These are phyloP conservation scores for Clitarchus hookeri DNA, from an alignment of 2,888 invertebrate species.

Conservation along the genomic window DNA sequence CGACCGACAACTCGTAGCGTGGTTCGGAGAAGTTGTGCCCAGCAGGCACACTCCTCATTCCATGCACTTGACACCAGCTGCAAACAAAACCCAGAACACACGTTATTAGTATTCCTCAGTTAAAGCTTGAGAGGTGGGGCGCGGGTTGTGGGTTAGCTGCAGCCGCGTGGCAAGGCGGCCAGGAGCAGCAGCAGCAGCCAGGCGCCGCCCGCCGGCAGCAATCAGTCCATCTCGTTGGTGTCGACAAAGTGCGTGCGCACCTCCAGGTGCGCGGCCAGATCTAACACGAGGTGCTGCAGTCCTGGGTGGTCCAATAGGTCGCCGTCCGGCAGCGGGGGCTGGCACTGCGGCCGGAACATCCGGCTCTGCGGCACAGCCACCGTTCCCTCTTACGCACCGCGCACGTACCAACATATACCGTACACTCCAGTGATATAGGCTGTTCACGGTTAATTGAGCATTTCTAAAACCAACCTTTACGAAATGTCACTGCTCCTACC, in stretches of 20 bases:
- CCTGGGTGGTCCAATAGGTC: slow-evolving; percentile 85
- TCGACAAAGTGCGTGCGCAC: slow-evolving; percentile 74
- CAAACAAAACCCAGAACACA: neutral
- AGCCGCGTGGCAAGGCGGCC: neutral
- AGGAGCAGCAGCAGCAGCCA: slow-evolving; percentile 25
- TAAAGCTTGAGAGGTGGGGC: neutral
- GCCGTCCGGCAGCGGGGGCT: slow-evolving; percentile 83
- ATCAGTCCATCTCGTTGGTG: slow-evolving; percentile 66
- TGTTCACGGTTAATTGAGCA: no score
- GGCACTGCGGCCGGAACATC: slow-evolving; percentile 83
- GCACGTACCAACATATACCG: no score
- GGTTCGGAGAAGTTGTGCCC: neutral
- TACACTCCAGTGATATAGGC: no score
- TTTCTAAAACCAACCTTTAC: no score
- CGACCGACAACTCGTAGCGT: neutral
- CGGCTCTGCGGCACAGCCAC: slow-evolving; percentile 67
- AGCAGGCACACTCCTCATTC: neutral
- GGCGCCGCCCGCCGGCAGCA: slow-evolving; percentile 56
- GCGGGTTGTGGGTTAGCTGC: neutral
- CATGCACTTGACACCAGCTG: neutral
- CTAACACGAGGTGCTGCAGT: slow-evolving; percentile 77
- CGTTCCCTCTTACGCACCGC: no score
- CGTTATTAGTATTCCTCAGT: no score
- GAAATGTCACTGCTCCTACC: no score
- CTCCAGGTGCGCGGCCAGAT: slow-evolving; percentile 82